Evolutionary conservation across 2,797 vertebrate species (phyloP).

Genomic region (Urocyon cinereoargenteus): DNA sequence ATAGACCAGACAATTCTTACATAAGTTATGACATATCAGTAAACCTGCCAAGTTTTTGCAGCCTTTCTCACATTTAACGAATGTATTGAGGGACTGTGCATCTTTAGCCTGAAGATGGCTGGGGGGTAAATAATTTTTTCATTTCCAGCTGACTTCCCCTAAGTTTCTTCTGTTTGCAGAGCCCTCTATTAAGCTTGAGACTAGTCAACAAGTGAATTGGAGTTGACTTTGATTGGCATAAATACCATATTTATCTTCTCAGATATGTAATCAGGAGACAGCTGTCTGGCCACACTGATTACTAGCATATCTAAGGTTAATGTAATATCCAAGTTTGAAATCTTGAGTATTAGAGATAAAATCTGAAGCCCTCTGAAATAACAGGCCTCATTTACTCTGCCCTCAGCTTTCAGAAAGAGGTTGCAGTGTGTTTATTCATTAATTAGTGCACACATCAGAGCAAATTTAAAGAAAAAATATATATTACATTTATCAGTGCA

Average conservation of each 20-base stretch:
- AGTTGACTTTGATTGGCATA: constrained; percentile 69
- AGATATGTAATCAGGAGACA: constrained; percentile 69
- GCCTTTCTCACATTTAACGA: constrained; percentile 57
- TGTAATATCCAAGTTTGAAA: constrained; percentile 57
- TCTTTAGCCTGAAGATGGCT: constrained; percentile 59
- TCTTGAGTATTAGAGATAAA: constrained; percentile 64
- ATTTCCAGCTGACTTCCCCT: constrained; percentile 58
- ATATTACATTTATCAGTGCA: background rate
- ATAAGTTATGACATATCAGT: constrained; percentile 58
- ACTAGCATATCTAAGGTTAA: constrained; percentile 68
- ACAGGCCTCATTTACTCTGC: background rate
- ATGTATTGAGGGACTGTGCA: background rate
- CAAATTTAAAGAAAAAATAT: constrained; percentile 48
- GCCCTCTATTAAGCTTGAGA: constrained; percentile 45
- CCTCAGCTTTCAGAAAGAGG: constrained; percentile 34
- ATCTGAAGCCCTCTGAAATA: constrained; percentile 51
- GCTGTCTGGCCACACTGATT: constrained; percentile 67
- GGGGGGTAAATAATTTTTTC: constrained; percentile 57
- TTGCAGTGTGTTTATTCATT: constrained; percentile 25
- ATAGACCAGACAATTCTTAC: constrained; percentile 60
- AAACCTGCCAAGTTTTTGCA: constrained; percentile 59
- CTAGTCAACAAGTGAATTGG: constrained; percentile 71
- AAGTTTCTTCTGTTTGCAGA: constrained; percentile 59
- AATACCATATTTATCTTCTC: constrained; percentile 67
- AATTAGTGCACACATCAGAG: constrained; percentile 12